Conservation (phyloP, 2,113 vertebrate genomes). For the Junco hyemalis region DNA sequence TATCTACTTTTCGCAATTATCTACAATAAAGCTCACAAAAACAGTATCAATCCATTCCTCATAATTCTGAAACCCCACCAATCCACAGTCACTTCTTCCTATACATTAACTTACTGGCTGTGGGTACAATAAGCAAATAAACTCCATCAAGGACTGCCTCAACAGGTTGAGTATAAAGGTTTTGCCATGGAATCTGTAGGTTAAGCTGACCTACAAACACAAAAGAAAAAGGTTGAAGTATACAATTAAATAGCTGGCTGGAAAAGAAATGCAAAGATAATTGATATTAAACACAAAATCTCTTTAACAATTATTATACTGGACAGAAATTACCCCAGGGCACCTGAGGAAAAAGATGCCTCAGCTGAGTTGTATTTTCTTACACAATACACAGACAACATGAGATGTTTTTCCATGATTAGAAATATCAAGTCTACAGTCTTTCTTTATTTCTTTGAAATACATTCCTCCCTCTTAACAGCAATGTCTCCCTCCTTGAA, state of each 20-base stretch:
- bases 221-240: neutral
- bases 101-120: slow-evolving; percentile 83
- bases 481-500: neutral
- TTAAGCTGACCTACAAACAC: slow-evolving; percentile 83
- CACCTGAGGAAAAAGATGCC: neutral
- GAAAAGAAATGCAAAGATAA: neutral
- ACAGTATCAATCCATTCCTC: neutral
- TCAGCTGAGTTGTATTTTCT: neutral
- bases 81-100: neutral
- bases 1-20: no score
- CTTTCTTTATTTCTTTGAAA: neutral
- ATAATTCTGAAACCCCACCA: neutral
- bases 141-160: slow-evolving; percentile 92
- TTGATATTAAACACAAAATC: neutral
- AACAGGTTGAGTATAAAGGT: slow-evolving; percentile 95
- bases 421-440: neutral
- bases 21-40: neutral
- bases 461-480: neutral
- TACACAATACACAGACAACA: neutral
- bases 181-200: slow-evolving; percentile 95
- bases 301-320: neutral
- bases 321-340: neutral
- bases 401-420: fast-evolving
- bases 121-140: slow-evolving; percentile 94
- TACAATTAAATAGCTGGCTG: neutral